phyloP scores from a whole-genome alignment of 2,888 invertebrate species.

The Limnephilus auricula region DNA sequence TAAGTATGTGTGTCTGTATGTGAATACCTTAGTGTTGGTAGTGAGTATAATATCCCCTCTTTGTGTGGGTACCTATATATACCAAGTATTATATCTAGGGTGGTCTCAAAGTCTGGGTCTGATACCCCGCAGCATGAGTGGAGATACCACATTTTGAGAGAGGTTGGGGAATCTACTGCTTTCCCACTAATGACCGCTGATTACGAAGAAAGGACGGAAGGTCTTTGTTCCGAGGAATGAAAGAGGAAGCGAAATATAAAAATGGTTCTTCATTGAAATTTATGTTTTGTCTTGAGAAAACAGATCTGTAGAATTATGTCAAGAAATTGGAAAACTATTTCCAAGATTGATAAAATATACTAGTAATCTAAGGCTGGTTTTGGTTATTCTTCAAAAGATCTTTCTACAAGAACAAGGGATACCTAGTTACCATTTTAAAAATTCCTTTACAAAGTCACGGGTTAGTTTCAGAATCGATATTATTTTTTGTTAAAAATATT shows the following conservation, averaged over 20 bases:
- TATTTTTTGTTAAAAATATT: too few relatives aligned
- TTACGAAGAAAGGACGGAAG: slow-evolving; percentile 58
- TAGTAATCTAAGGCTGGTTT: not conserved
- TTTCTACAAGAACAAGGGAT: not conserved
- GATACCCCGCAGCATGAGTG: not conserved
- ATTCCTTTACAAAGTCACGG: too few relatives aligned
- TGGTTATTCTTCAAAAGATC: not conserved
- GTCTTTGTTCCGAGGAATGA: slow-evolving; percentile 44
- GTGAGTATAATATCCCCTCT: too few relatives aligned
- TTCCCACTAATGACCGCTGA: slow-evolving; percentile 61
- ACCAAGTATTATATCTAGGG: too few relatives aligned
- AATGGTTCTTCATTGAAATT: slow-evolving; percentile 13
- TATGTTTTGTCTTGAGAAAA: not conserved
- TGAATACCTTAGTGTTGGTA: not conserved
- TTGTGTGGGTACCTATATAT: too few relatives aligned
- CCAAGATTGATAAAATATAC: not conserved
- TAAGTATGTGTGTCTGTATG: not conserved
- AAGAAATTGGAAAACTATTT: not conserved
- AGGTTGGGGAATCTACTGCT: slow-evolving; percentile 34
- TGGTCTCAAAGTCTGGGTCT: not conserved
- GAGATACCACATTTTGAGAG: not conserved
- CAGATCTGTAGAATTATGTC: not conserved
- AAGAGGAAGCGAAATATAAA: slow-evolving; percentile 42
- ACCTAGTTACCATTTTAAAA: too few relatives aligned
- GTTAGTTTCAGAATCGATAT: too few relatives aligned